These are phyloP conservation scores for Palaemon carinicauda DNA, from an alignment of 1,140 invertebrate genomes.

Conservation along the genomic window DNA sequence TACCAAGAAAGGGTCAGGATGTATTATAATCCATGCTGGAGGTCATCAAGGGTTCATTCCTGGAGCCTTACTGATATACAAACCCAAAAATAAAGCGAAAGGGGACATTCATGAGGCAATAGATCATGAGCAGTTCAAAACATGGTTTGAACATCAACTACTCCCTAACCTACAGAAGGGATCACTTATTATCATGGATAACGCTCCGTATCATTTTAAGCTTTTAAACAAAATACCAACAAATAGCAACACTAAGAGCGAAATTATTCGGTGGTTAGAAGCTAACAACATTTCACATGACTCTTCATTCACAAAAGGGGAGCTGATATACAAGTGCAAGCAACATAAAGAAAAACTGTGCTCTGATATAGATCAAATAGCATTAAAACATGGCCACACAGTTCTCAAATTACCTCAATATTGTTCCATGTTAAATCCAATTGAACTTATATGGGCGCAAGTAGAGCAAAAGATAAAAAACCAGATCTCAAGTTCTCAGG, in stretches of 20 bases:
- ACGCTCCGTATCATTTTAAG: constrained; percentile 64
- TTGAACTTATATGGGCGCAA: no score
- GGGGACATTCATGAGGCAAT: constrained; percentile 58
- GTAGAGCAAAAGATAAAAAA: no score
- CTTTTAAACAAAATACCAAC: constrained; percentile 52
- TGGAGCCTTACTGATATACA: constrained; percentile 36
- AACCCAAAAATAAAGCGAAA: constrained; percentile 26
- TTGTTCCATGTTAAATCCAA: no score
- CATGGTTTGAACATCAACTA: constrained; percentile 57
- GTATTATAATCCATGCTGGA: constrained; percentile 57
- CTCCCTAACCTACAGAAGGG: constrained; percentile 62
- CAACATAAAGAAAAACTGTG: no score
- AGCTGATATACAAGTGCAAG: neutral
- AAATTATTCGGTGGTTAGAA: neutral
- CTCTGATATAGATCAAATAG: no score
- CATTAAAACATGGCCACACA: no score
- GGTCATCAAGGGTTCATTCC: constrained; percentile 52
- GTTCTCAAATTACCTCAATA: no score
- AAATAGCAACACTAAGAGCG: neutral
- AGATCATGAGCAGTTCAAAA: constrained; percentile 43
- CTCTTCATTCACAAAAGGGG: neutral
- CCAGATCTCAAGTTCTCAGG: no score
- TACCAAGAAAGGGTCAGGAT: constrained; percentile 31
- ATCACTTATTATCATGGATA: constrained; percentile 63
- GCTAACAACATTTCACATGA: neutral